Base-by-base conservation (phyloP, 2,113 vertebrate species). In the Gavialis gangeticus region DNA sequence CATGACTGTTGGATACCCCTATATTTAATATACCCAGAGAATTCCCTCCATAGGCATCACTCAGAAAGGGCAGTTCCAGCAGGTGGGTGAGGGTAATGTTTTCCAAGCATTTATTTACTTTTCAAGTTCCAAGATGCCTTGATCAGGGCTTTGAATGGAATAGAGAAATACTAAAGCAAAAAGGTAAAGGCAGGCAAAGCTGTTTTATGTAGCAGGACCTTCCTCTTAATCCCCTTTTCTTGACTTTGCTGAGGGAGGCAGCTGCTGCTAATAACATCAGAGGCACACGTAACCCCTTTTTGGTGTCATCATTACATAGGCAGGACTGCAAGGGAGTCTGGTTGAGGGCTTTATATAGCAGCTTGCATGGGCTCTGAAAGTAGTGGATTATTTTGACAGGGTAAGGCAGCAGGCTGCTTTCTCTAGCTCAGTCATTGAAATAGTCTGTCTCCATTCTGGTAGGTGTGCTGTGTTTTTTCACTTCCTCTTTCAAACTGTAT, bases 191-290 rank as follows among this genome's bases (percentile, higher is more conserved):
- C 3, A 46, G 46, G 5, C 5, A 16, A 69, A 27, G 37, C 2
- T 82, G 9, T 91, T 76, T 94, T 93, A 82, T 46, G 12, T 69
- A 81, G 60, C 87, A 64, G 57, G 64, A 85, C 82, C 25, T 79
- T 76, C 56, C 69, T 86, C 89, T 85, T 12, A 37, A 19, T 94
- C 83, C 57, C 55, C 22, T 1, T 76, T 83, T 76, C 66, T 90
- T 5, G 24, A 0, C 25, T 82, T 19, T 89, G 57, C 79, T 21
- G 7, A 46, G 17, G 28, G 81, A 92, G 71, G 62, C 56, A 83
- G 84, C 1, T 71, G 5, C 75, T 88, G 69, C 77, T 64, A 54
- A 11, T 80, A 93, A 34, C 62, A 56, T 76, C 28, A 37, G 62
- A 73, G 37, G 34, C 82, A 57, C 28, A 25, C 79, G 21, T 30